A percentile compares a stretch with the other conserved stretches of the same genome.
phyloP scores from a whole-genome alignment of 2,113 vertebrate genomes.

The Tupaia chinensis region DNA sequence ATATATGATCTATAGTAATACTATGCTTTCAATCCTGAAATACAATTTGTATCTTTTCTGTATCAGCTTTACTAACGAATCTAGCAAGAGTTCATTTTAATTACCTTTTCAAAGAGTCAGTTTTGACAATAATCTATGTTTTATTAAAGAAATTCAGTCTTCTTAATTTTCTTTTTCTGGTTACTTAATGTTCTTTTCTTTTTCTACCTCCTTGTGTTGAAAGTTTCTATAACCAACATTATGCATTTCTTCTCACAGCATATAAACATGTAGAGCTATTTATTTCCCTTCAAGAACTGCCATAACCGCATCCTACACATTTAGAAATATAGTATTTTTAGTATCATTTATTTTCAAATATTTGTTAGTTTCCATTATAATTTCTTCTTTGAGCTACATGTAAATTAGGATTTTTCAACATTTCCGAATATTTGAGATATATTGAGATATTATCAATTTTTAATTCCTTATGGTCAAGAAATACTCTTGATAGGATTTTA shows the following conservation, averaged over 20 bases:
- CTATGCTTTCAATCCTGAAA: neutral
- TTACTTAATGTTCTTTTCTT: neutral
- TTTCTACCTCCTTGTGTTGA: neutral
- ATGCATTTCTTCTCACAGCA: neutral
- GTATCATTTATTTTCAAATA: neutral
- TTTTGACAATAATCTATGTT: neutral
- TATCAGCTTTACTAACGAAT: neutral
- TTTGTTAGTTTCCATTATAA: neutral
- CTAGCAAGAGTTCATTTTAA: neutral
- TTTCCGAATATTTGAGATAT: neutral
- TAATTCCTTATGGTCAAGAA: neutral
- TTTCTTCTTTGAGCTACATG: neutral
- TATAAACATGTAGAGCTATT: neutral
- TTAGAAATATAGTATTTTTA: neutral
- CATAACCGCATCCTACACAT: neutral
- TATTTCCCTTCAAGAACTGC: neutral
- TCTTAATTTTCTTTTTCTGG: neutral
- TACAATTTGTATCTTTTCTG: neutral
- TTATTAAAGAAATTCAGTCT: neutral
- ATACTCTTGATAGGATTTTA: neutral
- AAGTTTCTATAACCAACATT: neutral
- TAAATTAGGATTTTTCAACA: neutral
- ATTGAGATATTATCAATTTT: neutral
- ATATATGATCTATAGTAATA: neutral
- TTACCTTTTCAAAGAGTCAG: neutral